Evolutionary conservation across 1,140 invertebrate genomes (phyloP).

Genomic region (Ylistrum balloti): DNA sequence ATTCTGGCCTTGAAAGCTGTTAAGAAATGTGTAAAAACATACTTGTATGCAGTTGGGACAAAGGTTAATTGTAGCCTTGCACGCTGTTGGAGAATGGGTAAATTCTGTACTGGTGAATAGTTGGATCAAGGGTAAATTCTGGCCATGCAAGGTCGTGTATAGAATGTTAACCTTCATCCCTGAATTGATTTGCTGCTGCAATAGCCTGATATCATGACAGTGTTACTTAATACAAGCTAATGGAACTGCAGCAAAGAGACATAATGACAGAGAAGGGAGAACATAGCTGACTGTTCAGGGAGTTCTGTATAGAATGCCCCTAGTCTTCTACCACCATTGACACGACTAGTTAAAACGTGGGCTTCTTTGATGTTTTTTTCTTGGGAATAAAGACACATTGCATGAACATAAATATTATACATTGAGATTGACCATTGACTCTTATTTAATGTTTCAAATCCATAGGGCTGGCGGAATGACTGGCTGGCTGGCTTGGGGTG

Average conservation of each 20-base stretch:
- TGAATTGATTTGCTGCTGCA: not conserved
- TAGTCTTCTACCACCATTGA: not conserved
- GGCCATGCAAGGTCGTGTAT: not conserved
- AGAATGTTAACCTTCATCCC: not conserved
- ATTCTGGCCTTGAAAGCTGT: not conserved
- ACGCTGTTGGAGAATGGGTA: not conserved
- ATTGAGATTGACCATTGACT: not conserved
- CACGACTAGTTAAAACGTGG: not conserved
- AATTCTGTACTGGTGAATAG: not conserved
- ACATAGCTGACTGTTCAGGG: not conserved
- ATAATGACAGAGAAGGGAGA: slow-evolving; percentile 3
- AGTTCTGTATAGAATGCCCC: not conserved
- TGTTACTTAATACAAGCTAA: slow-evolving; percentile 24
- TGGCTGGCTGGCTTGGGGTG: not conserved
- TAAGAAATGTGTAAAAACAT: not conserved
- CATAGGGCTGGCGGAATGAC: too few species aligned
- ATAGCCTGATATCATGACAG: slow-evolving; percentile 19
- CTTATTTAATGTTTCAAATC: slow-evolving; percentile 12
- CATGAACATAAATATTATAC: slow-evolving; percentile 16
- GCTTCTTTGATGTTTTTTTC: slow-evolving; percentile 20
- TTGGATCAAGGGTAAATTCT: not conserved
- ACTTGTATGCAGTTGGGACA: not conserved
- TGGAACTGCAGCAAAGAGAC: not conserved
- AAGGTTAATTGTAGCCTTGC: not conserved
- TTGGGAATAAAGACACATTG: slow-evolving; percentile 27